Conservation (phyloP, 1,140 invertebrate genomes). For the Alviniconcha marisindica region DNA sequence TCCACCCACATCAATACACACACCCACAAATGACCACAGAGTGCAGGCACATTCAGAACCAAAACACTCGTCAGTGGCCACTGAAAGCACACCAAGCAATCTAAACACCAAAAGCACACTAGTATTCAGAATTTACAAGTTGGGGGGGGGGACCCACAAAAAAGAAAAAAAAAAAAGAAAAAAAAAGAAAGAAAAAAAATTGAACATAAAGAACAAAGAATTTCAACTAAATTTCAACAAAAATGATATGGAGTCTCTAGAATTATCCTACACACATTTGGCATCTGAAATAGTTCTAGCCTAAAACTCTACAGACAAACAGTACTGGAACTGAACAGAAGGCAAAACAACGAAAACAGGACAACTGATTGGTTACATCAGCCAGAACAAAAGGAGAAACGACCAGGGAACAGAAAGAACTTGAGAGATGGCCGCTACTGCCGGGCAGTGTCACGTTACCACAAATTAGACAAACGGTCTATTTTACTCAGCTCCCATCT, state of each 20-base stretch:
- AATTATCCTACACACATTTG: no score
- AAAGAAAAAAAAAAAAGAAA: background rate
- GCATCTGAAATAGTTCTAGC: no score
- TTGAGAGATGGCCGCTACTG: constrained; percentile 49
- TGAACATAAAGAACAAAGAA: constrained; percentile 1
- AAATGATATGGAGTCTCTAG: no score
- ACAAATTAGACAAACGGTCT: constrained; percentile 28
- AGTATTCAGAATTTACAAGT: background rate
- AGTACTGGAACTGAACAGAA: background rate
- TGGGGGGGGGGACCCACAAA: no score
- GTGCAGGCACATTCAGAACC: background rate
- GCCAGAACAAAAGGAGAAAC: constrained; percentile 6
- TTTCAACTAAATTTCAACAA: background rate
- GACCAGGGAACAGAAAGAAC: constrained; percentile 44
- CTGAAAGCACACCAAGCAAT: constrained; percentile 32
- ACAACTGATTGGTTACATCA: background rate
- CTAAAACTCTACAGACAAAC: no score
- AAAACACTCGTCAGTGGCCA: constrained; percentile 1
- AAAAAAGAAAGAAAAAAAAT: constrained; percentile 6
- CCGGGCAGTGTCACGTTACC: constrained; percentile 32
- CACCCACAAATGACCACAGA: constrained; percentile 10
- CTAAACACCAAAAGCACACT: constrained; percentile 34
- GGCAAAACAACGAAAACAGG: constrained; percentile 1
- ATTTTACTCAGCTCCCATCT: constrained; percentile 6
- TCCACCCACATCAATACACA: constrained; percentile 14